Percentiles rank a stretch among this genome's conserved stretches.
phyloP scores from a whole-genome alignment of 1,140 invertebrate genomes.

The Phenacoccus solenopsis region DNA sequence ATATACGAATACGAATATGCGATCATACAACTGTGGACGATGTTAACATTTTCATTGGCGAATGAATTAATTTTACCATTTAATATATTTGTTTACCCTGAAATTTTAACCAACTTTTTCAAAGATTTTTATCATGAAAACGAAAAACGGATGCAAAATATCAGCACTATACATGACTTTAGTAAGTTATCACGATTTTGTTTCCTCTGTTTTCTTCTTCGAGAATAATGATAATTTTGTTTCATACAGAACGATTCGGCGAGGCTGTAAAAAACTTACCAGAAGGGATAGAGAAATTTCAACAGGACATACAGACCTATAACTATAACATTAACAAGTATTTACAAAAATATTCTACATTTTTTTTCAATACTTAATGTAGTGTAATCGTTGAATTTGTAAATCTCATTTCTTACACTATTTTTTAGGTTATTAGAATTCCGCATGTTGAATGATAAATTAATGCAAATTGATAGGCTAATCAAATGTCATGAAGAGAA shows the following conservation, averaged over 20 bases:
- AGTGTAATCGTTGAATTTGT: too few relatives aligned
- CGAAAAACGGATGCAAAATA: not conserved
- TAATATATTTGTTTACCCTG: not conserved
- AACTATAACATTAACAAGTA: too few relatives aligned
- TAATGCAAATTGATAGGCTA: not conserved
- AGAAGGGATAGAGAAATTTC: too few relatives aligned
- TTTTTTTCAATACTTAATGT: too few relatives aligned
- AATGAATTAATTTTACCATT: not conserved
- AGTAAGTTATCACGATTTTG: not conserved
- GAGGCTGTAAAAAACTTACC: too few relatives aligned
- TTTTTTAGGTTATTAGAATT: not conserved
- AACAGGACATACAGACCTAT: too few relatives aligned
- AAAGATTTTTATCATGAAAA: not conserved
- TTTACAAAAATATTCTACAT: too few relatives aligned
- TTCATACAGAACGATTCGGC: too few relatives aligned
- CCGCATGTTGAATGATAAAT: not conserved
- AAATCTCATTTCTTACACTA: not conserved
- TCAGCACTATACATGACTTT: not conserved
- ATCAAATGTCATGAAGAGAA: not conserved
- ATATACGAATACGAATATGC: not conserved
- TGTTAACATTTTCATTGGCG: not conserved
- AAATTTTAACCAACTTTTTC: not conserved
- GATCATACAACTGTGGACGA: not conserved
- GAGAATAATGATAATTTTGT: too few relatives aligned
- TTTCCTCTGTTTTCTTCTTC: too few relatives aligned